These are phyloP conservation scores for Nasonovia ribisnigri DNA, from an alignment of 2,888 invertebrate genomes.

Conservation along the genomic window DNA sequence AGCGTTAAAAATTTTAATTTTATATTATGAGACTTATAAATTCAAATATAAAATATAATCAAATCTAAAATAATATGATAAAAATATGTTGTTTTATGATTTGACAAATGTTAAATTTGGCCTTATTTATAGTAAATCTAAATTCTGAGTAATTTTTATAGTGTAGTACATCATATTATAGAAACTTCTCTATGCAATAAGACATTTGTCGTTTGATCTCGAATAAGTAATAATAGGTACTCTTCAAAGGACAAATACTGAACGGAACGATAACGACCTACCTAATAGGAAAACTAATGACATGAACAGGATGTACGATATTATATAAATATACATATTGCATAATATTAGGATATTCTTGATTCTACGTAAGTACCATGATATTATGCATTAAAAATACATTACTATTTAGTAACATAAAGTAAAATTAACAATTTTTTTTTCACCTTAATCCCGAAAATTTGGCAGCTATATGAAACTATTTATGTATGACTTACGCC, in stretches of 20 bases:
- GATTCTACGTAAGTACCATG: constrained; percentile 6
- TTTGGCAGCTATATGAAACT: neutral
- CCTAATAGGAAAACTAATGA: neutral
- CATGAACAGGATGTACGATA: neutral
- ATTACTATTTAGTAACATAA: neutral
- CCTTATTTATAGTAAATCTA: neutral
- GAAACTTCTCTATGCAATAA: neutral
- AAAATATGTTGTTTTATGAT: neutral
- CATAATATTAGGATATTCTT: neutral
- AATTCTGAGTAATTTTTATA: neutral
- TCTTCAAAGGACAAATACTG: neutral
- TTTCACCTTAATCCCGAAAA: neutral
- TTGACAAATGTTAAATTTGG: neutral
- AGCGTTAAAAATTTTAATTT: neutral
- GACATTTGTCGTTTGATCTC: constrained; percentile 14
- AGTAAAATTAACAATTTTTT: neutral
- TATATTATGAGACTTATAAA: neutral
- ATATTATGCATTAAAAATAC: constrained; percentile 19
- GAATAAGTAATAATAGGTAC: constrained; percentile 9
- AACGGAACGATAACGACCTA: constrained; percentile 15
- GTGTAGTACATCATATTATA: neutral
- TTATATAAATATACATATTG: neutral
- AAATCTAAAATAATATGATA: neutral
- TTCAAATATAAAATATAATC: neutral
- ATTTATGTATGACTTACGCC: neutral